These are phyloP conservation scores for Eudasyphora cyanicolor DNA, from an alignment of 2,888 invertebrate species.

Conservation along the genomic window DNA sequence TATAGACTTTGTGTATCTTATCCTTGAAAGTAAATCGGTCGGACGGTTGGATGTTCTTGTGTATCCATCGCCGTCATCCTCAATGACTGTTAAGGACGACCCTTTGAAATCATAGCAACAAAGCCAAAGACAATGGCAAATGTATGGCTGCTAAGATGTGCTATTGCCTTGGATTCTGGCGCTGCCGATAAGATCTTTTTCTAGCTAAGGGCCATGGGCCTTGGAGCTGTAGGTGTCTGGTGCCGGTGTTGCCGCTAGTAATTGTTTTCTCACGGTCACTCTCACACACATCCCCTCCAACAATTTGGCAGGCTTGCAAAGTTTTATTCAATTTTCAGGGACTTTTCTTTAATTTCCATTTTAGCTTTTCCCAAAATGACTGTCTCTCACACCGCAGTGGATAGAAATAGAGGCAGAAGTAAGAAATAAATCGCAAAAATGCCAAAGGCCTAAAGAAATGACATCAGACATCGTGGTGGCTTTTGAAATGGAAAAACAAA, in stretches of 20 bases:
- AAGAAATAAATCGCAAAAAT: background rate
- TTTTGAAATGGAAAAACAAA: constrained; percentile 7
- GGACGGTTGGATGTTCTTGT: background rate
- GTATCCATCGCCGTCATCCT: no score
- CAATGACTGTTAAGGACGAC: background rate
- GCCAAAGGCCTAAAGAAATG: background rate
- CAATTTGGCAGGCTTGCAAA: no score
- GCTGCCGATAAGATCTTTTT: no score
- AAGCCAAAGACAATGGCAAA: no score
- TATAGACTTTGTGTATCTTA: background rate
- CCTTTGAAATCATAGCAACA: background rate
- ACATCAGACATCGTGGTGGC: constrained; percentile 28
- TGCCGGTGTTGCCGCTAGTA: no score
- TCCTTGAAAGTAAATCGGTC: background rate
- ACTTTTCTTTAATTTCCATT: background rate
- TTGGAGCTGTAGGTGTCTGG: no score
- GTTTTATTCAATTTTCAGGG: background rate
- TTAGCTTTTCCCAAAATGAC: background rate
- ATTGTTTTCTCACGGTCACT: no score
- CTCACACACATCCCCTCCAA: no score
- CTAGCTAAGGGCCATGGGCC: no score
- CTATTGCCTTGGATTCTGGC: no score
- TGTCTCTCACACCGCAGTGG: background rate
- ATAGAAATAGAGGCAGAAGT: background rate
- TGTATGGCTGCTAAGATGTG: no score